Base-by-base conservation (phyloP, 1,140 invertebrate species). In the Sitobion miscanthi region DNA sequence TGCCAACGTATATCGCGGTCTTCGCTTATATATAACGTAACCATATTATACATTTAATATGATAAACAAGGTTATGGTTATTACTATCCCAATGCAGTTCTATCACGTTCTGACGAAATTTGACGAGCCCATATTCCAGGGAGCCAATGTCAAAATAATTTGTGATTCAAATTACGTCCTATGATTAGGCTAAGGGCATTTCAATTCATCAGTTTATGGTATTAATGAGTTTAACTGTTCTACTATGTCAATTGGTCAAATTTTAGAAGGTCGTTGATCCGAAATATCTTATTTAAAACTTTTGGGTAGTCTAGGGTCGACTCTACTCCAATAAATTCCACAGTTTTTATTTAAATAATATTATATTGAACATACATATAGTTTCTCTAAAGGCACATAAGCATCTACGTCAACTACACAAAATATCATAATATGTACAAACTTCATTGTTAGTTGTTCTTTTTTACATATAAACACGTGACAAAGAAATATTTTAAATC, bases 71-170 rank as follows among this genome's bases (percentile, higher is more conserved):
- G 88, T 90, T 90, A 62, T 62, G 30, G 9, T 47, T 7, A 42
- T 42, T 88, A 52, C 52, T 90, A 90, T 62, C 62, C 35, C 54
- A 62, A 25, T 62, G 35, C n/a, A 54, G 11, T 90, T 90, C 0
- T 90, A 57, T 62, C 88, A 62, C 21, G 3, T 54, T 57, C 88
- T 57, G 87, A 54, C 42, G 88, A 90, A 90, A 90, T 90, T 42
- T 38, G 52, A 89, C 35, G 87, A 89, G 52, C 11, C 86, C 47
- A 52, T 89, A 14, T 21, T 89, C 88, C 57, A 62, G 52, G 52
- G 54, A 90, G 54, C 57, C 88, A 90, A 90, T 90, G 88, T 90
- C 88, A 90, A 62, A 90, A 90, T 90, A 57, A 90, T 90, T 89
- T 90, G 88, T 62, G 52, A 90, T 90, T 90, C 54, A 90, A 90